Conservation (phyloP, 2,113 vertebrate genomes). For the Aptenodytes forsteri region DNA sequence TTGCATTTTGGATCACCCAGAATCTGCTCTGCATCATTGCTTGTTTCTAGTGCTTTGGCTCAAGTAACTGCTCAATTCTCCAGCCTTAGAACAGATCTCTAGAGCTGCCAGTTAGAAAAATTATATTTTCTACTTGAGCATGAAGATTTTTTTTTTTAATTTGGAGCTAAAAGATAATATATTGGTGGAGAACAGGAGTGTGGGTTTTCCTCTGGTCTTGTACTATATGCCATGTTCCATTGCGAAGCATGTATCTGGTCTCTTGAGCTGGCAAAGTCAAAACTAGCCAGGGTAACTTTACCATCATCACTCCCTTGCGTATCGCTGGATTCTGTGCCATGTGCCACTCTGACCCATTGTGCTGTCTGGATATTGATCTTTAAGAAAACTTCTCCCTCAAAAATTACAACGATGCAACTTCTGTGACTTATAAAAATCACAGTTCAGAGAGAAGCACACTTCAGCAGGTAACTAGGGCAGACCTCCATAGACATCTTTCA, state of each 20-base stretch:
- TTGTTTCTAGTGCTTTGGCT: neutral
- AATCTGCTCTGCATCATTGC: neutral
- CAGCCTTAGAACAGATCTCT: neutral
- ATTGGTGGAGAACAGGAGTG: neutral
- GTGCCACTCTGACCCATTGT: neutral
- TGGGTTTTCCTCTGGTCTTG: neutral
- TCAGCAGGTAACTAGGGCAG: neutral
- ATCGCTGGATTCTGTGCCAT: neutral
- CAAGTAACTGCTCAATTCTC: neutral
- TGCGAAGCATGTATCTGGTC: neutral
- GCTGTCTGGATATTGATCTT: neutral
- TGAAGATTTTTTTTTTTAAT: neutral
- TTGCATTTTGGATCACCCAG: neutral
- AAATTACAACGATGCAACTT: neutral
- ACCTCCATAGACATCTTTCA: neutral
- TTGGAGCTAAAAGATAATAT: neutral
- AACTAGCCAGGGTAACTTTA: neutral
- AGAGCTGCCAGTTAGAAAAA: neutral
- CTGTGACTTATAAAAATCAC: neutral
- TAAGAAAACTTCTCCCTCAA: neutral
- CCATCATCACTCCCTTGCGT: neutral
- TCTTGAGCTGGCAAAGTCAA: neutral
- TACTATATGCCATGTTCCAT: neutral
- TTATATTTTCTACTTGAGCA: neutral
- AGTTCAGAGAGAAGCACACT: neutral